A percentile compares a stretch with the other conserved stretches of the same genome.
phyloP scores from a whole-genome alignment of 2,797 vertebrate genomes.

The Cyprinella venusta region DNA sequence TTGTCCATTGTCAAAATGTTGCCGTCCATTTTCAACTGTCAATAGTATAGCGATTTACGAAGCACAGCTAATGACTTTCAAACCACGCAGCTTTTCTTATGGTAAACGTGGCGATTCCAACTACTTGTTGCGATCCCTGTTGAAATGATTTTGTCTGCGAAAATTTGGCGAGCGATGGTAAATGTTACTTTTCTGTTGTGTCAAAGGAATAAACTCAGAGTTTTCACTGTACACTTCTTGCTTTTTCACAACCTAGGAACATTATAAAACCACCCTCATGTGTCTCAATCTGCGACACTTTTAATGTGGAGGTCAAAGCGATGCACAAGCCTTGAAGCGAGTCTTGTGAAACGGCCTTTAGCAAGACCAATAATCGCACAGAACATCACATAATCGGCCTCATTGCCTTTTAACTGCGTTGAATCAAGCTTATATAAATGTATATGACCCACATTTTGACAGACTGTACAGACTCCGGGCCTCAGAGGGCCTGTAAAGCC shows the following conservation, averaged over 20 bases:
- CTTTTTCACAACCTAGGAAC: not conserved
- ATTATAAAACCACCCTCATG: not conserved
- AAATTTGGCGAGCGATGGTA: not conserved
- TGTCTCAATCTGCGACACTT: not conserved
- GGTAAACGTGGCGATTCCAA: not conserved
- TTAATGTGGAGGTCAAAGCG: not conserved
- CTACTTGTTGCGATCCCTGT: not conserved
- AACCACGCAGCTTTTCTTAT: not conserved
- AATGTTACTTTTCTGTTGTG: not conserved
- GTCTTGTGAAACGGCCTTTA: slow-evolving; percentile 26
- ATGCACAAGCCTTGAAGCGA: not conserved
- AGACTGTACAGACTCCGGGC: not conserved
- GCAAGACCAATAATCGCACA: not conserved
- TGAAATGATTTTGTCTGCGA: not conserved
- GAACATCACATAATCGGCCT: not conserved
- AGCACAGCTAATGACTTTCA: not conserved
- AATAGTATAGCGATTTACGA: not conserved
- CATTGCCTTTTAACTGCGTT: slow-evolving; percentile 7
- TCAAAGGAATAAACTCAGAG: not conserved
- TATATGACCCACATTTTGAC: slow-evolving; percentile 36
- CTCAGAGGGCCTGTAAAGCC: slow-evolving; percentile 24
- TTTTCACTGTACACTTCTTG: not conserved
- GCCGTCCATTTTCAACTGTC: not conserved
- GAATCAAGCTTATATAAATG: slow-evolving; percentile 21
- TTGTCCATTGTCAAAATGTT: not conserved